These are phyloP conservation scores for Notodonta dromedarius DNA, from an alignment of 2,888 invertebrate genomes.

Conservation along the genomic window DNA sequence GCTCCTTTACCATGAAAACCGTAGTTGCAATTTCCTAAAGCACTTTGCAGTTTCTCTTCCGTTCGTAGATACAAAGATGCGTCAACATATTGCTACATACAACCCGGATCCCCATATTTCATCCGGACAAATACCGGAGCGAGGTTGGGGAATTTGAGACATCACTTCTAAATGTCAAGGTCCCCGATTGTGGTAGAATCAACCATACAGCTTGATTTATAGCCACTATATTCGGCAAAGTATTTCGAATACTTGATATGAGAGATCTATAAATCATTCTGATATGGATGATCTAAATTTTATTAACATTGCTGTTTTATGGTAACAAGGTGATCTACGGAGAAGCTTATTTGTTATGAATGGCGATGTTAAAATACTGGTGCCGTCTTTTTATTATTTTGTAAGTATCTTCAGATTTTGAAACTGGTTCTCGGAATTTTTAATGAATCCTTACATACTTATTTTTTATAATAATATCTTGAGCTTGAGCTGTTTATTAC, in stretches of 20 bases:
- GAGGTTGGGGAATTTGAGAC: constrained; percentile 39
- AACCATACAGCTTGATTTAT: constrained; percentile 25
- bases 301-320: background rate
- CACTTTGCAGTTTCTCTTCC: background rate
- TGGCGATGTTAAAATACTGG: background rate
- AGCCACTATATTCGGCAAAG: constrained; percentile 19
- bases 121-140: constrained; percentile 51
- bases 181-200: constrained; percentile 9
- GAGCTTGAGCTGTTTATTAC: background rate
- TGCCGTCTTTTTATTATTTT: constrained; percentile 2
- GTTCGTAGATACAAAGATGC: constrained; percentile 19
- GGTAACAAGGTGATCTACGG: background rate
- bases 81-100: constrained; percentile 21
- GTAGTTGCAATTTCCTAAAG: constrained; percentile 14
- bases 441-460: too few species aligned
- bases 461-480: too few species aligned
- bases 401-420: background rate
- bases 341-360: background rate
- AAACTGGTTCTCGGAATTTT: background rate
- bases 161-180: constrained; percentile 38
- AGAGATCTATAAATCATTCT: constrained; percentile 12
- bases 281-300: constrained; percentile 6
- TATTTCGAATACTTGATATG: constrained; percentile 8
- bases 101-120: constrained; percentile 47
- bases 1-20: background rate